Evolutionary conservation across 2,113 vertebrate genomes (phyloP), one percentile per base, ranked within the genome.

Genomic region (Tricholaema leucomelas): DNA sequence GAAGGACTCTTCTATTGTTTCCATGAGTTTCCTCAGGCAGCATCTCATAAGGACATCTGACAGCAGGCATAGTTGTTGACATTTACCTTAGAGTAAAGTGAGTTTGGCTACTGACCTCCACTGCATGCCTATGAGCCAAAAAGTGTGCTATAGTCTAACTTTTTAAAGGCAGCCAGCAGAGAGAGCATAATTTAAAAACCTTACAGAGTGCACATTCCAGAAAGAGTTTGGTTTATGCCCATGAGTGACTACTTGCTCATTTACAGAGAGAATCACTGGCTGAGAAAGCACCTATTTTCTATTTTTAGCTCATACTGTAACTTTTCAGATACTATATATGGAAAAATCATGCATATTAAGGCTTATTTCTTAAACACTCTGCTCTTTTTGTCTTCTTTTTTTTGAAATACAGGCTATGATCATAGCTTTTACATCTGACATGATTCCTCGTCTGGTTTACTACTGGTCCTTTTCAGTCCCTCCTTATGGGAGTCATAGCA

Each of bases 361-460:
- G 40, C 66, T 75, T 66, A 33, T 76, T 85, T 91, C 46, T 95
- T 91, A 85, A 81, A 88, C 3, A 2, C 28, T 79, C 27, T 83
- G 70, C 13, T 59, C 88, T 85, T 65, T 92, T 82, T 93, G 79
- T 94, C 52, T 92, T 91, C n/a, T 72, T 55, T 79, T 79, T 79
- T 93, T 79, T 90, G 28, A 85, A 72, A 89, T 7, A 2, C 61
- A 99, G 99, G 98, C 98, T 90, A 99, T 99, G 98, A 99, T 99
- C 81, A 99, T 99, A 70, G 98, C 99, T 64, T 99, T 99, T 85
- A 99, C 98, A 3, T 99, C 99, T 12, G 99, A 99, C 93, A 99
- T 99, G 98, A 99, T 99, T 85, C 99, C 98, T 60, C 98, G 99
- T 5, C 88, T 99, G 91, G 99, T 99, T 55, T 99, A 99, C 96